Evolutionary conservation across 1,140 invertebrate species (phyloP), one percentile per base, ranked within the genome.

Genomic region (Drosophila fuyamai): DNA sequence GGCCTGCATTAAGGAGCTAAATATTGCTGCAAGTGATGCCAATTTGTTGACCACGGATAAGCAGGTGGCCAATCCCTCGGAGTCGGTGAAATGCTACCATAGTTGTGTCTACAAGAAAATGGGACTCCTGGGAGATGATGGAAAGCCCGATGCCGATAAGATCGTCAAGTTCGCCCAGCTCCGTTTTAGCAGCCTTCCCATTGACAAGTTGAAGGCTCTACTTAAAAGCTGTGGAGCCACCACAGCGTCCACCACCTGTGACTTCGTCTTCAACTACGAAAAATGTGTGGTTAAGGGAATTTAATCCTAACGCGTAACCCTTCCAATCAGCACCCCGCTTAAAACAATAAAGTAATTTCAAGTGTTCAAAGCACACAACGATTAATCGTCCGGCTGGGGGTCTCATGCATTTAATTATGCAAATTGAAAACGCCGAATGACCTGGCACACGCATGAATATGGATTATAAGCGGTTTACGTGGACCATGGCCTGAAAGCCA

Each of bases 331-430:
- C 8, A 36, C 5, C 2, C 4, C 32, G 40, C 7, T 50, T 72
- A 43, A 75, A 81, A 73, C 62, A 86, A 86, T 86, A 86, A 81
- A 83, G 58, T 73, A 79, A 73, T 72, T 72, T 72, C 51, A 65
- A 76, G 76, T 82, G 81, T 82, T 82, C 79, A 79, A 82, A 55
- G 76, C 79, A 72, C 60, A 76, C 62, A 36, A 51, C 29, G 48
- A 43, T 50, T 50, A 50, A 50, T 32, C 13, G 47, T 29, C 12
- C 7, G 55, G 40, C 46, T 43, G 44, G 51, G 41, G 44, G 63
- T 43, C 53, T 62, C 61, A 46, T 79, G 56, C 76, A 76, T 82
- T 82, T 76, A 82, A 82, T 84, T 84, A 82, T 84, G 81, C 79
- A 84, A 82, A 84, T 79, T 73, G 80, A 84, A 84, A 76, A 73